Percentiles rank a stretch among this genome's conserved stretches.
phyloP scores from a whole-genome alignment of 2,888 invertebrate species.

The Heliconius sara region DNA sequence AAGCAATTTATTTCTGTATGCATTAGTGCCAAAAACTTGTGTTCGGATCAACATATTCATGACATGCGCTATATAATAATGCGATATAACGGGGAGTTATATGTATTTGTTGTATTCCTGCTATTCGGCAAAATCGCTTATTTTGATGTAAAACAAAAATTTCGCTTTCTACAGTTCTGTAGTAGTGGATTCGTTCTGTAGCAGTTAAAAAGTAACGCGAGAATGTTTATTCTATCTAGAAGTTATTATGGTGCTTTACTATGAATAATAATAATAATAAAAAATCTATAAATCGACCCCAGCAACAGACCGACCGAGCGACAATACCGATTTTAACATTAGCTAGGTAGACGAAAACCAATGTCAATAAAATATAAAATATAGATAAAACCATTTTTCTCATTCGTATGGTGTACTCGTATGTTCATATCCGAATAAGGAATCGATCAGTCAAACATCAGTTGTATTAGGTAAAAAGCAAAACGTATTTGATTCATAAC shows the following conservation, averaged over 20 bases:
- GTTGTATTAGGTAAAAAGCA: neutral
- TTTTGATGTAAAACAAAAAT: neutral
- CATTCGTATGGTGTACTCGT: no score
- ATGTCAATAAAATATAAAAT: neutral
- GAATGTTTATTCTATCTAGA: neutral
- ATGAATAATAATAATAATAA: no score
- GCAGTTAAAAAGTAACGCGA: no score
- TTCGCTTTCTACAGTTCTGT: neutral
- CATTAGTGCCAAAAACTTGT: slow-evolving; percentile 26
- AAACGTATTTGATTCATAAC: slow-evolving; percentile 25
- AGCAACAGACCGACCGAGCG: no score
- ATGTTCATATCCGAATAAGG: neutral
- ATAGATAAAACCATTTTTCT: neutral
- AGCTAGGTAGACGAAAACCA: neutral
- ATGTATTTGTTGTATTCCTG: slow-evolving; percentile 4
- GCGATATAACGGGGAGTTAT: slow-evolving; percentile 1
- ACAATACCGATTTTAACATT: neutral
- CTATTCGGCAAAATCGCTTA: slow-evolving; percentile 12
- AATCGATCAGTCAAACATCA: slow-evolving; percentile 14
- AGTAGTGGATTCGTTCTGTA: neutral
- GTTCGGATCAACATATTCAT: slow-evolving; percentile 26
- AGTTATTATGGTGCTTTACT: neutral
- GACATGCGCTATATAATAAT: slow-evolving; percentile 10
- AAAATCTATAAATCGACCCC: no score
- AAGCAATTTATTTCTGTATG: slow-evolving; percentile 25